Percentiles rank a stretch among this genome's conserved stretches.
phyloP scores from a whole-genome alignment of 2,113 vertebrate genomes.

The Solea solea region DNA sequence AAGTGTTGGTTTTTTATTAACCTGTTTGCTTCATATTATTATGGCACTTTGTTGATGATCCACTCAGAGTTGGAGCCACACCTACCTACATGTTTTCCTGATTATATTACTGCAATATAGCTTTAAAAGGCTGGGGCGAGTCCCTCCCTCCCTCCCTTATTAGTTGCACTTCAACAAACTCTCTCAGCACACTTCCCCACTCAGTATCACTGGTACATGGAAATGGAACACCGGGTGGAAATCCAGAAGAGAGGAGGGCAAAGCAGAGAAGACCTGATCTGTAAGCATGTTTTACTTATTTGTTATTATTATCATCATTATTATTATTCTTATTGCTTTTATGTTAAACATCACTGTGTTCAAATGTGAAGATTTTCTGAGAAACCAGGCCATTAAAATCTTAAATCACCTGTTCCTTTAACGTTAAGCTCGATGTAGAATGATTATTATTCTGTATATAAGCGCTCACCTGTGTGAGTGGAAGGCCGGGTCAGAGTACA shows the following conservation, averaged over 20 bases:
- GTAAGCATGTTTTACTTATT: conserved; percentile 72
- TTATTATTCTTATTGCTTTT: neutral
- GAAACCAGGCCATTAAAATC: neutral
- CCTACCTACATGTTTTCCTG: conserved; percentile 16
- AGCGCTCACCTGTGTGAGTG: no score
- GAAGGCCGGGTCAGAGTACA: neutral
- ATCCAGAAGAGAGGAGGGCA: conserved; percentile 62
- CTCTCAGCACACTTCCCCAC: conserved; percentile 12
- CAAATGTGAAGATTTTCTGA: neutral
- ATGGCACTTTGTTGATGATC: conserved; percentile 39
- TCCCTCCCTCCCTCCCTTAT: conserved; percentile 35
- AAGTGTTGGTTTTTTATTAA: neutral
- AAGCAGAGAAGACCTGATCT: conserved; percentile 80
- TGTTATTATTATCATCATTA: no score
- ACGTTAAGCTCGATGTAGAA: neutral
- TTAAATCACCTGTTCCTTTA: neutral
- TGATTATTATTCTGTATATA: no score
- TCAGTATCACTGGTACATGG: conserved; percentile 41
- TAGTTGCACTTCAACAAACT: conserved; percentile 22
- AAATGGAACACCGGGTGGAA: conserved; percentile 78
- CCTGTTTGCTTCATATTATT: no score
- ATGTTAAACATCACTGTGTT: neutral
- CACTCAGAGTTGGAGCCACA: conserved; percentile 30
- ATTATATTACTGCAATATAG: neutral
- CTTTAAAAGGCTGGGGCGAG: conserved; percentile 60